These are phyloP conservation scores for Miltochrista miniata DNA, from an alignment of 2,888 invertebrate species.

Conservation along the genomic window DNA sequence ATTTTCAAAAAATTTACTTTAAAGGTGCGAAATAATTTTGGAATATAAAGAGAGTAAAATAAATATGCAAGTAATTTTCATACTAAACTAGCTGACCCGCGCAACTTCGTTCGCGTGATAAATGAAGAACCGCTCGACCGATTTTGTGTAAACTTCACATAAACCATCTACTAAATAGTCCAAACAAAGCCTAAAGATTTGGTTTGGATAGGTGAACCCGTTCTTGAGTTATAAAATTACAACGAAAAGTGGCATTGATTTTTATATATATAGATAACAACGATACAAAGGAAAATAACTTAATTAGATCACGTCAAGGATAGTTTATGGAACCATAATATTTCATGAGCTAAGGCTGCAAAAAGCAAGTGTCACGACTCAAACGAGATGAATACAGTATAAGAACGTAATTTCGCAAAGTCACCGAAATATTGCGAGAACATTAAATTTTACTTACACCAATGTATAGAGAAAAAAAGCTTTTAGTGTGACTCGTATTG, in stretches of 20 bases:
- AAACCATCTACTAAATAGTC: too few relatives aligned
- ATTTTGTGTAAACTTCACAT: too few relatives aligned
- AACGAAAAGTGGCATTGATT: not conserved
- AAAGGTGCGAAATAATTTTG: too few relatives aligned
- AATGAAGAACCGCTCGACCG: too few relatives aligned
- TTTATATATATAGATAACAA: not conserved
- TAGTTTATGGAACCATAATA: conserved; percentile 22
- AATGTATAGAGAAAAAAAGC: conserved; percentile 36
- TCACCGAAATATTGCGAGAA: conserved; percentile 45
- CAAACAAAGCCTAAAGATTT: too few relatives aligned
- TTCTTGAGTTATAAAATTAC: too few relatives aligned
- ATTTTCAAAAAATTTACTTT: too few relatives aligned
- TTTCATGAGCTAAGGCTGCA: conserved; percentile 24
- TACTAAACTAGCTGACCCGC: too few relatives aligned
- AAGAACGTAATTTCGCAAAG: conserved; percentile 31
- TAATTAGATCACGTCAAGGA: conserved; percentile 3
- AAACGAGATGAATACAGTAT: conserved; percentile 30
- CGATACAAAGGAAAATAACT: not conserved
- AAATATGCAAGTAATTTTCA: not conserved
- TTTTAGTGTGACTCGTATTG: conserved; percentile 9
- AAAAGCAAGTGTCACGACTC: conserved; percentile 36
- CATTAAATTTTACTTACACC: conserved; percentile 49
- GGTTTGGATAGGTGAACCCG: too few relatives aligned
- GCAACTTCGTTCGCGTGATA: too few relatives aligned
- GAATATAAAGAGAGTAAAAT: too few relatives aligned